These are phyloP conservation scores for Pangasius mekongensis DNA, from an alignment of 2,797 vertebrate species.

Conservation along the genomic window DNA sequence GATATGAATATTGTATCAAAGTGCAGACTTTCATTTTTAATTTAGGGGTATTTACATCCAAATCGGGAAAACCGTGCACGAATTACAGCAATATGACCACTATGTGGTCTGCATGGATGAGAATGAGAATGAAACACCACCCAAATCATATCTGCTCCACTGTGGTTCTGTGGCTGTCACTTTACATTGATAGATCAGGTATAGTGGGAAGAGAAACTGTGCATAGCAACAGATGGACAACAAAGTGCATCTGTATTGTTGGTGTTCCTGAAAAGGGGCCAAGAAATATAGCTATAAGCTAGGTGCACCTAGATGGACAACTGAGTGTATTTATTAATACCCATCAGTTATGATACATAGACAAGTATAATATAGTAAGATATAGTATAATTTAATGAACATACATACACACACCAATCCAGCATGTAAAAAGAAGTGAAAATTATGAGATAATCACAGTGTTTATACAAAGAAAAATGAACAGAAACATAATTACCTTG, in stretches of 20 bases:
- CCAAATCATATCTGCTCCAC: background rate
- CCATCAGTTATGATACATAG: background rate
- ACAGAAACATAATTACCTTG: conserved; percentile 73
- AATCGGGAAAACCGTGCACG: background rate
- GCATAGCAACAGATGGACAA: background rate
- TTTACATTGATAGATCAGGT: background rate
- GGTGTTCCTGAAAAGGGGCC: background rate
- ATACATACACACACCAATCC: conserved; percentile 70
- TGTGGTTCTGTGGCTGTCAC: background rate
- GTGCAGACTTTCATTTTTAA: background rate
- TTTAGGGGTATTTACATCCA: background rate
- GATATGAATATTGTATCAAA: too few species aligned
- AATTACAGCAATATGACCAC: background rate
- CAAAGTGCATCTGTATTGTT: background rate
- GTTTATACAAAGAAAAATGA: conserved; percentile 79
- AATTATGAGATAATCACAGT: conserved; percentile 80
- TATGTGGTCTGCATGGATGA: background rate
- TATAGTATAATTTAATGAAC: conserved; percentile 79
- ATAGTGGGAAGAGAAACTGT: background rate
- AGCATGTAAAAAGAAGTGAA: conserved; percentile 82
- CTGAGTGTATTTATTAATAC: background rate
- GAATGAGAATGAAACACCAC: background rate
- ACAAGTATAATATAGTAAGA: conserved; percentile 62
- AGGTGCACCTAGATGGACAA: background rate
- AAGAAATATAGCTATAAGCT: background rate